A percentile compares a stretch with the other conserved stretches of the same genome.
Conservation (phyloP, 2,113 vertebrate genomes). For the Perognathus longimembris region DNA sequence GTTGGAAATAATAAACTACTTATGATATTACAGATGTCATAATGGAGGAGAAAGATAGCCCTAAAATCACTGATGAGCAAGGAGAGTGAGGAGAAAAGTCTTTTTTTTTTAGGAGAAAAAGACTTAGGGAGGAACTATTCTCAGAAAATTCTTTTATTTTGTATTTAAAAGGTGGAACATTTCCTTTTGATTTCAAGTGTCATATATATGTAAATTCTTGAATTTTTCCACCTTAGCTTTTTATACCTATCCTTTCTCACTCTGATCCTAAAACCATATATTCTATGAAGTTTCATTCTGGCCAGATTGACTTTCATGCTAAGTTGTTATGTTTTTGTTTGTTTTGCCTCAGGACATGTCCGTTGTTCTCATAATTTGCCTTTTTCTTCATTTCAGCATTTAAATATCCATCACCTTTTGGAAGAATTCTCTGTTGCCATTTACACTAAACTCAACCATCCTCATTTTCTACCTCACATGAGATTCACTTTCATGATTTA, state of each 20-base stretch:
- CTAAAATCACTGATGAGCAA: not conserved
- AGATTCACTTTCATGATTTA: not conserved
- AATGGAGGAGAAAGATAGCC: not conserved
- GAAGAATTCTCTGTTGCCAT: not conserved
- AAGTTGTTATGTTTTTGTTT: not conserved
- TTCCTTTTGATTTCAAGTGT: not conserved
- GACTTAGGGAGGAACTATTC: not conserved
- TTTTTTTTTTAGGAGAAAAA: not conserved
- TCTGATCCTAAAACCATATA: not conserved
- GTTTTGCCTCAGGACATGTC: not conserved
- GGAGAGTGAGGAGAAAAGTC: not conserved
- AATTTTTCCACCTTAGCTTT: not conserved
- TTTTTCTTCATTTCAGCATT: constrained; percentile 10
- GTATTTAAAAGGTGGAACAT: not conserved
- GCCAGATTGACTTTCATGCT: not conserved
- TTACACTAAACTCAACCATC: not conserved
- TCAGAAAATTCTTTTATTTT: not conserved
- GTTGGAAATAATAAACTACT: no score
- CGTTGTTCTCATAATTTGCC: not conserved
- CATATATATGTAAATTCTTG: not conserved
- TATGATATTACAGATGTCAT: no score
- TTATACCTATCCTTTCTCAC: not conserved
- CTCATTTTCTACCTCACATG: not conserved
- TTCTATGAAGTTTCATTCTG: constrained; percentile 24
- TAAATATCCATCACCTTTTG: not conserved